Base-by-base conservation (phyloP, 1,140 invertebrate genomes). In the Piezodorus guildinii region DNA sequence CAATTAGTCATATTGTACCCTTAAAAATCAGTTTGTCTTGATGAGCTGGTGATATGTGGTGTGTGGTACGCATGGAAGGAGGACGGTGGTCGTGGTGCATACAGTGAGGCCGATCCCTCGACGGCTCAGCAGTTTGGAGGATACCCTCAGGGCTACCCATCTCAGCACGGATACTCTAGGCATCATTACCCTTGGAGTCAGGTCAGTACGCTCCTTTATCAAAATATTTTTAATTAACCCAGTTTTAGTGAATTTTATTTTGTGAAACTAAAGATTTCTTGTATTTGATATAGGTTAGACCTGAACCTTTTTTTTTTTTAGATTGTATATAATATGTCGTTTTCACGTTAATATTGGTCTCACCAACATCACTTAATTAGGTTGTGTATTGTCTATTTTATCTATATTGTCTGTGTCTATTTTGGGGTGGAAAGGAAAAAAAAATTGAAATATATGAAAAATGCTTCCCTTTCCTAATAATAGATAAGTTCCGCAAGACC, bases 181-280 rank as follows among this genome's bases (percentile, higher is more conserved):
- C 27, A 60, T 15, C 58, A 49, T 10, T 60, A 60, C 58, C 27
- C 39, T n/a, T 60, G 58, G 58, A 30, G 39, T 17, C 58, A 60
- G 58, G 58, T 60, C 27, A 60, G 39, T 34, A 19, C 12, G 17
- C 27, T 34, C 43, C n/a, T 60, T 56, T 23, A 5, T 56, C 52
- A 6, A 56, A n/a, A 19, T 30, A 30, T 56, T 30, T 56, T 16
- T 27, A 17, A 30, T 23, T 56, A 30, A 56, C 52, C 30, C 23
- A 56, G 21, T 39, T 39, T 39, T 10, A 39, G 6, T 39, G 30
- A 30, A 10, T 39, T 39, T 39, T 39, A 10, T 39, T 39, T 39
- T 39, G 34, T 39, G 34, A 39, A 12, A 39, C 34, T 39, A 39
- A 39, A 39, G 6, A 39, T 10, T 39, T 39, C 1, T 39, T 39